Percentiles rank a stretch among this genome's conserved stretches.
These are phyloP conservation scores for Fabriciana adippe DNA, from an alignment of 2,888 invertebrate genomes.

Conservation along the genomic window DNA sequence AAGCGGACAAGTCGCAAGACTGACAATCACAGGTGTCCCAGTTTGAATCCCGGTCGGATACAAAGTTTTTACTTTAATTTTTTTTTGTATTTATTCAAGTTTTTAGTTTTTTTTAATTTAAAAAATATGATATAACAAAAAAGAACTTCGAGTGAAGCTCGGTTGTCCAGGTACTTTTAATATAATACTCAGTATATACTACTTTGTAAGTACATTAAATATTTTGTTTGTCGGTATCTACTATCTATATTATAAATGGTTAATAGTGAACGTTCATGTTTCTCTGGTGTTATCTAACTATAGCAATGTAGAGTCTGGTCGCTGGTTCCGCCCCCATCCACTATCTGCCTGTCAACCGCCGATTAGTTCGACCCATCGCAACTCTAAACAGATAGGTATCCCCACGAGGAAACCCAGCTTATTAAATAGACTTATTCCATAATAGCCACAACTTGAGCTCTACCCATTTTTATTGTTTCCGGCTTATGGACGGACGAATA, in stretches of 20 bases:
- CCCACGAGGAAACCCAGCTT: slow-evolving; percentile 22
- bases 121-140: too few relatives aligned
- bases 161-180: too few relatives aligned
- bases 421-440: slow-evolving; percentile 22
- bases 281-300: slow-evolving; percentile 17
- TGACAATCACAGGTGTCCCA: too few relatives aligned
- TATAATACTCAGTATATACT: not conserved
- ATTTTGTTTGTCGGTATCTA: not conserved
- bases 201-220: not conserved
- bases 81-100: too few relatives aligned
- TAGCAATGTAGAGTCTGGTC: slow-evolving; percentile 26
- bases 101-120: too few relatives aligned
- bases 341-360: slow-evolving; percentile 47
- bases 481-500: not conserved
- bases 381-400: slow-evolving; percentile 24
- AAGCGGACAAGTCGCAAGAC: too few relatives aligned
- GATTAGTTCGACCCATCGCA: slow-evolving; percentile 43
- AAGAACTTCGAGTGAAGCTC: too few relatives aligned
- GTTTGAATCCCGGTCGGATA: too few relatives aligned
- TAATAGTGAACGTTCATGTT: slow-evolving; percentile 8
- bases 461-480: slow-evolving; percentile 14
- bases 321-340: slow-evolving; percentile 41
- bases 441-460: slow-evolving; percentile 14
- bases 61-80: too few relatives aligned
- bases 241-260: slow-evolving; percentile 3